Evolutionary conservation across 2,888 invertebrate species (phyloP).

Genomic region (Diabrotica balteata): DNA sequence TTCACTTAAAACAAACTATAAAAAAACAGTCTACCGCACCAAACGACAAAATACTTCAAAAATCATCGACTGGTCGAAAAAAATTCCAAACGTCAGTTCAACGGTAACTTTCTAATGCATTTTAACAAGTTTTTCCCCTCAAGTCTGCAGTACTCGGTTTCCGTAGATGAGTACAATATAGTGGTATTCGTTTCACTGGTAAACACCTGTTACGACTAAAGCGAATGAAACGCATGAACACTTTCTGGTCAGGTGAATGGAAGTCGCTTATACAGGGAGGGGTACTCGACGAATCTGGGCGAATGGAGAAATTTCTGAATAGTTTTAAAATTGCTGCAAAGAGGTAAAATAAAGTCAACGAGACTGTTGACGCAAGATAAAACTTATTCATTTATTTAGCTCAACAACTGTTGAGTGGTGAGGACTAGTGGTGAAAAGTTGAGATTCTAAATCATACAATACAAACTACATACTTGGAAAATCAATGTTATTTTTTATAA

Average conservation of each 20-base stretch:
- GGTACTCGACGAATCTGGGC: conserved; percentile 25
- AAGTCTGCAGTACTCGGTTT: conserved; percentile 1
- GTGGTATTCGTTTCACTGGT: conserved; percentile 28
- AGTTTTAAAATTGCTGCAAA: conserved; percentile 4
- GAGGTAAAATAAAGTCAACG: background rate
- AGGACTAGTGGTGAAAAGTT: background rate
- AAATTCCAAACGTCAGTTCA: background rate
- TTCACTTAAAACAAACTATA: background rate
- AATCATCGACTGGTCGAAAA: background rate
- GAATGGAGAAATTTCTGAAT: conserved; percentile 22
- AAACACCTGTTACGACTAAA: conserved; percentile 40
- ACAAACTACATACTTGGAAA: background rate
- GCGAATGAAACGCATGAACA: conserved; percentile 32
- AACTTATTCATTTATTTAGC: background rate
- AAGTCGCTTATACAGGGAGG: conserved; percentile 28
- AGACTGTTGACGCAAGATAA: background rate
- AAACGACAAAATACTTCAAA: background rate
- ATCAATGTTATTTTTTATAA: background rate
- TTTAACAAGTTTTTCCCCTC: conserved; percentile 4
- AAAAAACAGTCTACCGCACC: conserved; percentile 1
- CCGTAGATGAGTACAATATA: background rate
- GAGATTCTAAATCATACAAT: background rate
- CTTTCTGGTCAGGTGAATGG: conserved; percentile 40
- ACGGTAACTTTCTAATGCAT: background rate
- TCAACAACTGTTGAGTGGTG: background rate